Conservation (phyloP, 2,888 invertebrate genomes). For the Drosophila pseudotalamancana region DNA sequence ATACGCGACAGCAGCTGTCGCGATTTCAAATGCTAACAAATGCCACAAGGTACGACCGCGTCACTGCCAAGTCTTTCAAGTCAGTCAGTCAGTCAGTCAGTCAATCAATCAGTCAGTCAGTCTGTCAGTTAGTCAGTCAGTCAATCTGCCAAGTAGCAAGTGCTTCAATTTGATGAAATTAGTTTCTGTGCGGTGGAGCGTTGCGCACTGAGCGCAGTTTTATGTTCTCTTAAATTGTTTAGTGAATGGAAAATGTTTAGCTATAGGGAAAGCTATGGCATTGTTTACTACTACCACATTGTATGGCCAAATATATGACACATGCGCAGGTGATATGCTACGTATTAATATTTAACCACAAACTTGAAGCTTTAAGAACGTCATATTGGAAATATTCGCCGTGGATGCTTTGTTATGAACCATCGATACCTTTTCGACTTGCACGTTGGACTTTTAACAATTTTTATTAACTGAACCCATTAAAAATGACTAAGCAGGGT, state of each 20-base stretch:
- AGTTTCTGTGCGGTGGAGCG: conserved; percentile 51
- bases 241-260: conserved; percentile 8
- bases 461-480: too few species aligned
- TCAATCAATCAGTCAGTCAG: neutral
- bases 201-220: conserved; percentile 30
- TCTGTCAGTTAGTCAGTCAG: conserved; percentile 5
- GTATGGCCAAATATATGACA: neutral
- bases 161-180: conserved; percentile 72
- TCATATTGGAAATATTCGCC: too few species aligned
- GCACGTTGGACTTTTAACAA: too few species aligned
- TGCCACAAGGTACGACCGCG: conserved; percentile 65
- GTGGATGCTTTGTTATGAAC: too few species aligned
- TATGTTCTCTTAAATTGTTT: conserved; percentile 49
- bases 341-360: too few species aligned
- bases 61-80: conserved; percentile 33
- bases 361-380: too few species aligned
- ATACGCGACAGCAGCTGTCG: conserved; percentile 76
- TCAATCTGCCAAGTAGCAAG: conserved; percentile 11
- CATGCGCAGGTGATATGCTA: neutral
- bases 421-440: too few species aligned
- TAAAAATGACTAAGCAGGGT: too few species aligned
- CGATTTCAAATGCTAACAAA: conserved; percentile 65
- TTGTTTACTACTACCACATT: neutral
- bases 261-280: neutral
- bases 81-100: conserved; percentile 11